These are phyloP conservation scores for Lynx canadensis DNA, from an alignment of 2,113 vertebrate genomes.

Conservation along the genomic window DNA sequence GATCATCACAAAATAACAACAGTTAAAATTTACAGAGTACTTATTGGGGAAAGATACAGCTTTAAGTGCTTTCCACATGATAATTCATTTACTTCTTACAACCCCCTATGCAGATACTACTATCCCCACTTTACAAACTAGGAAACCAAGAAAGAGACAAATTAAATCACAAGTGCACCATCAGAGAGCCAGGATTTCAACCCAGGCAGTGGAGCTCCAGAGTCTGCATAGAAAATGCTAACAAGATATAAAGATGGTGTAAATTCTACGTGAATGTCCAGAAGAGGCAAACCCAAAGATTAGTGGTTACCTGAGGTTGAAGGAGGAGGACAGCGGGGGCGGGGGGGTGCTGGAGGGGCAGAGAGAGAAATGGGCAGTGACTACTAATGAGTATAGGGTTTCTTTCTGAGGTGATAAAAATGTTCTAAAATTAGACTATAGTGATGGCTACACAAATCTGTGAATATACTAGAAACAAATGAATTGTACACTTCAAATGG, in stretches of 20 bases:
- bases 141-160: neutral
- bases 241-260: neutral
- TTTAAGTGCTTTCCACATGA: neutral
- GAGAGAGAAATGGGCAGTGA: neutral
- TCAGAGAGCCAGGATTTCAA: neutral
- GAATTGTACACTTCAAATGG: neutral
- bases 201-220: neutral
- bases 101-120: neutral
- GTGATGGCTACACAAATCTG: neutral
- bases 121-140: neutral
- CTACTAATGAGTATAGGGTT: neutral
- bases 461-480: conserved; percentile 7
- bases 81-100: conserved; percentile 20
- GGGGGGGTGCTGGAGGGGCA: neutral
- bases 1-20: neutral
- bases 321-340: no score
- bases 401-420: conserved; percentile 24
- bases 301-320: neutral
- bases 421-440: neutral
- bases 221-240: neutral
- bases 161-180: neutral
- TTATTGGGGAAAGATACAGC: neutral
- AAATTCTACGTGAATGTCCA: neutral
- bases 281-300: neutral
- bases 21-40: conserved; percentile 4